Conservation (phyloP, 2,113 vertebrate species). For the Corydoras sp. region DNA sequence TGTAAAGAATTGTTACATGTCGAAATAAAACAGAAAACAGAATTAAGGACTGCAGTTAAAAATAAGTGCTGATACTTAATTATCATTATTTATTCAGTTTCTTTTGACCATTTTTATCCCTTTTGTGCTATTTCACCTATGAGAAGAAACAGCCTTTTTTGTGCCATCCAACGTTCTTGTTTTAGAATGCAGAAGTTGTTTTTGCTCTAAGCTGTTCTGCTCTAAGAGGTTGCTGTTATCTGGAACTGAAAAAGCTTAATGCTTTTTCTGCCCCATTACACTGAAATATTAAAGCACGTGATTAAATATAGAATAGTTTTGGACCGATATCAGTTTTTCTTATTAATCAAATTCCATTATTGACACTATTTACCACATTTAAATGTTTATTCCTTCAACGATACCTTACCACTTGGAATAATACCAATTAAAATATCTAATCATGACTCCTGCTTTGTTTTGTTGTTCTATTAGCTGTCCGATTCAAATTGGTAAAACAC, state of each 20-base stretch:
- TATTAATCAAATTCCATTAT: background rate
- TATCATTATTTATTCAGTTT: too few species aligned
- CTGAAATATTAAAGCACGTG: slow-evolving; percentile 40
- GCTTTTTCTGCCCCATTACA: slow-evolving; percentile 58
- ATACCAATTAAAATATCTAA: too few species aligned
- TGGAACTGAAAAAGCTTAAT: slow-evolving; percentile 54
- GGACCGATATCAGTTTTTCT: background rate
- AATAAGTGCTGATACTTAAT: too few species aligned
- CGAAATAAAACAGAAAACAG: too few species aligned
- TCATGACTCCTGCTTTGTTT: too few species aligned
- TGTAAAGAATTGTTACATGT: background rate
- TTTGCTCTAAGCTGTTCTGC: slow-evolving; percentile 4
- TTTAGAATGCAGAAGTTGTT: background rate
- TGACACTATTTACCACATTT: background rate
- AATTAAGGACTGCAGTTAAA: too few species aligned
- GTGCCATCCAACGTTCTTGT: background rate
- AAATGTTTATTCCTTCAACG: background rate
- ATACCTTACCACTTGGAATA: too few species aligned
- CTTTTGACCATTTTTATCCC: background rate
- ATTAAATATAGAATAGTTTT: slow-evolving; percentile 12
- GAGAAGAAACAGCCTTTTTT: background rate
- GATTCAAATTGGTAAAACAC: too few species aligned
- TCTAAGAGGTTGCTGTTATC: slow-evolving; percentile 44
- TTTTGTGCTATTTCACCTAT: background rate
- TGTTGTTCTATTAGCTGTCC: too few species aligned